Base-by-base conservation (phyloP, 2,888 invertebrate species). In the Parnassius smintheus region DNA sequence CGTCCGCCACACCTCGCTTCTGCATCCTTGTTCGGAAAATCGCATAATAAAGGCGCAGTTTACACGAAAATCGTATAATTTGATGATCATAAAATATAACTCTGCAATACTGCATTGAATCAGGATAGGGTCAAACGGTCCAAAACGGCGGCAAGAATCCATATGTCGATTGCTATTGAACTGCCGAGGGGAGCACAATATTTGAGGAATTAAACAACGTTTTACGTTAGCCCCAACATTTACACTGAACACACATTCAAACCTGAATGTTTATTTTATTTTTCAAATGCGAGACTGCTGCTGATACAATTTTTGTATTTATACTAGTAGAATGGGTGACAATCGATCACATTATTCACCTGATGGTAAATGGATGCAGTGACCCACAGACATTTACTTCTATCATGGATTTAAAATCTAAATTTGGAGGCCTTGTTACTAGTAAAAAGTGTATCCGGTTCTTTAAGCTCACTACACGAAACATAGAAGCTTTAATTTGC, bases 1-100 rank as follows among this genome's bases (percentile, higher is more conserved):
- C 86, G 81, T 87, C 85, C 82, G 78, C 81, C 82, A 80, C 83
- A 85, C 86, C 83, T 87, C 83, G 81, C 73, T 75, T 77, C 74
- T 78, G 77, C 77, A 73, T 74, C 71, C 74, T 75, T 74, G 75
- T 79, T 81, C 76, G 72, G 76, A 81, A 82, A 79, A 81, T 85
- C 85, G 82, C 80, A 85, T 86, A 83, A 86, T 82, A 83, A 82
- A 78, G 76, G 76, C 75, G 72, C 73, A 71, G 78, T 76, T 74
- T 76, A 80, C 78, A 81, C 73, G 74, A 76, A 85, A 80, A 77
- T 83, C 76, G 73, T 12, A 35, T 76, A 82, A 82, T 74, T 76
- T 74, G 72, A 72, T 74, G 77, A 80, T 82, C 78, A 76, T 75
- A 2, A 25, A 25, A 25, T 25, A 25, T 25, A 78, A 77, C 76